These are phyloP conservation scores for Ectropis grisescens DNA, from an alignment of 1,140 invertebrate species.

Conservation along the genomic window DNA sequence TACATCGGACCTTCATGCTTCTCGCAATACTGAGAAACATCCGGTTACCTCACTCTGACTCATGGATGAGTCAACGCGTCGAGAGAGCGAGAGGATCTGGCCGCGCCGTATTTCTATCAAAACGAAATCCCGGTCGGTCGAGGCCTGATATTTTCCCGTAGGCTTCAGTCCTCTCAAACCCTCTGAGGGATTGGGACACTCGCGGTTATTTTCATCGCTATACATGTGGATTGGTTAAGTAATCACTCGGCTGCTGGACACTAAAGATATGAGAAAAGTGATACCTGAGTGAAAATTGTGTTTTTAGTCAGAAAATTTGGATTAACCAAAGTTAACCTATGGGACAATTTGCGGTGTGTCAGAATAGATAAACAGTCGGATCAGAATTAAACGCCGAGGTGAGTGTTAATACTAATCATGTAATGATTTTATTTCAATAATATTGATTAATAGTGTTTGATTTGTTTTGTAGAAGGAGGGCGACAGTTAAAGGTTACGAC, in stretches of 20 bases:
- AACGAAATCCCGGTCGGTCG: conserved; percentile 45
- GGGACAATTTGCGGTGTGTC: conserved; percentile 7
- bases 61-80: conserved; percentile 21
- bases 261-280: conserved; percentile 5
- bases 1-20: conserved; percentile 3
- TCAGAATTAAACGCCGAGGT: conserved; percentile 8
- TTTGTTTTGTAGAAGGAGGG: conserved; percentile 25
- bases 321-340: conserved; percentile 8
- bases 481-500: conserved; percentile 44
- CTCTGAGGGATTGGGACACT: conserved; percentile 16
- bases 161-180: conserved; percentile 46
- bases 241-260: conserved; percentile 21
- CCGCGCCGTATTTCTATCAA: conserved; percentile 31
- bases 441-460: conserved; percentile 33
- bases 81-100: conserved; percentile 25
- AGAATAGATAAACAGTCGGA: neutral
- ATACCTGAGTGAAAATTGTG: conserved; percentile 8
- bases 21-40: conserved; percentile 5
- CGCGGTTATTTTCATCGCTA: neutral
- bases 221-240: conserved; percentile 44
- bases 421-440: neutral
- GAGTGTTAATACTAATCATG: conserved; percentile 5
- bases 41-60: conserved; percentile 28
- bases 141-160: conserved; percentile 60
- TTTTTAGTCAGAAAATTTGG: conserved; percentile 16